phyloP scores from a whole-genome alignment of 2,797 vertebrate genomes.

The Rhabdophis nuchalis region DNA sequence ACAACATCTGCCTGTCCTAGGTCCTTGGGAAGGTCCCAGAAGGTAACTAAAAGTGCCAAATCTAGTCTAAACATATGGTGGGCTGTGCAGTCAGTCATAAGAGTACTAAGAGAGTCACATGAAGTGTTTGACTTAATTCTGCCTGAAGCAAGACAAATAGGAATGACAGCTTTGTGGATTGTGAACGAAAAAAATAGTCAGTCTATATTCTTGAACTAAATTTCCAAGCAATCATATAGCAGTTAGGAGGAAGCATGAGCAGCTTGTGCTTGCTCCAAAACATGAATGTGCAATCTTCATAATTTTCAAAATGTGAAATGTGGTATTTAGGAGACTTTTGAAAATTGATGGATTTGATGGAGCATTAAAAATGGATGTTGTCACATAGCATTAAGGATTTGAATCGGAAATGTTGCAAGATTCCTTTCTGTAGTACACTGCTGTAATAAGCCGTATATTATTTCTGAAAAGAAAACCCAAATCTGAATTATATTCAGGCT shows the following conservation, averaged over 20 bases:
- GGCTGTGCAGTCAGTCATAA: neutral
- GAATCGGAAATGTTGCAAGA: neutral
- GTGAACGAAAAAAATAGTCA: slow-evolving; percentile 1
- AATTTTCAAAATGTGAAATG: slow-evolving; percentile 37
- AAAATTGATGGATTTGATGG: slow-evolving; percentile 37
- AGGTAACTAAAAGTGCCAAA: neutral
- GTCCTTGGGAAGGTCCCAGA: neutral
- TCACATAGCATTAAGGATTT: slow-evolving; percentile 7
- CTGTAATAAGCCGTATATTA: neutral
- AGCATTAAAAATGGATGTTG: slow-evolving; percentile 20
- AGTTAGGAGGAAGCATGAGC: slow-evolving; percentile 18
- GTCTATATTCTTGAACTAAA: slow-evolving; percentile 36
- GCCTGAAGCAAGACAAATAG: slow-evolving; percentile 4
- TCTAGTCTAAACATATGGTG: neutral
- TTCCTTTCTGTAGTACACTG: neutral
- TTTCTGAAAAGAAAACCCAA: neutral
- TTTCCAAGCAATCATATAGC: slow-evolving; percentile 16
- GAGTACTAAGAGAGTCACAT: neutral
- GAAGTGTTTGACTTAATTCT: neutral
- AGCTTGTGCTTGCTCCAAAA: slow-evolving; percentile 22
- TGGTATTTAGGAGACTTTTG: slow-evolving; percentile 27
- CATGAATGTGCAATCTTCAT: neutral
- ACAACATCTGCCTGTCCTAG: neutral
- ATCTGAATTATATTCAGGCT: neutral
- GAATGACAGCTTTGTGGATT: neutral